Conservation (phyloP, 53 echinoderm and acorn worm genomes). For the Holothuria scabra region DNA sequence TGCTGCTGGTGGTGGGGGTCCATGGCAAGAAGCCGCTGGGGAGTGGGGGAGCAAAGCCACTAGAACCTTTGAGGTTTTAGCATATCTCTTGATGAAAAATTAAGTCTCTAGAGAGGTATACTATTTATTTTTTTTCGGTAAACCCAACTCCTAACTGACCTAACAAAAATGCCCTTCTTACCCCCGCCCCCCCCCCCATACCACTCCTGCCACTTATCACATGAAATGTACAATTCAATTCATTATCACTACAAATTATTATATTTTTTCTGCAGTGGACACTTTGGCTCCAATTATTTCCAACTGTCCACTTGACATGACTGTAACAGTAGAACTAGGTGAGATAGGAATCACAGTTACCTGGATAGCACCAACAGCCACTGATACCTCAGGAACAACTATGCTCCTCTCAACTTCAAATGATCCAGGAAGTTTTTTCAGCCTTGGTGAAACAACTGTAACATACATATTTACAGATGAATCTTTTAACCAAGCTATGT, state of each 20-base stretch:
- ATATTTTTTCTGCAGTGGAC: slow-evolving; percentile 10
- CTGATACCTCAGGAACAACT: slow-evolving; percentile 57
- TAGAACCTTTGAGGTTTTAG: background rate
- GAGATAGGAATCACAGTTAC: background rate
- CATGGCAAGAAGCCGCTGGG: background rate
- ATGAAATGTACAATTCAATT: no score
- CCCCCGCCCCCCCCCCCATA: no score
- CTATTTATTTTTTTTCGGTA: no score
- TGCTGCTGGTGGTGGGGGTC: background rate
- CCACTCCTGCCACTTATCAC: no score
- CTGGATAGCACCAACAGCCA: slow-evolving; percentile 60
- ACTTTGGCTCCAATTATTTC: slow-evolving; percentile 20
- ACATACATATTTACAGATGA: slow-evolving; percentile 59
- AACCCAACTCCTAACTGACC: no score
- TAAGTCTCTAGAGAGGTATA: no score
- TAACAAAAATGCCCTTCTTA: background rate
- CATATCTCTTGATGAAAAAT: no score
- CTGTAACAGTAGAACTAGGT: slow-evolving; percentile 49
- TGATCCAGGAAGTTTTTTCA: slow-evolving; percentile 38
- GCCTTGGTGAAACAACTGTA: slow-evolving; percentile 18
- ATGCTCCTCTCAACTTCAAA: slow-evolving; percentile 13
- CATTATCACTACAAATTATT: no score
- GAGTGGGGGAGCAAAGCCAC: background rate
- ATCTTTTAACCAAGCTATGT: slow-evolving; percentile 29
- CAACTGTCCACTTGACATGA: slow-evolving; percentile 19